Evolutionary conservation across 2,888 invertebrate species (phyloP).

Genomic region (Torymus texanus): DNA sequence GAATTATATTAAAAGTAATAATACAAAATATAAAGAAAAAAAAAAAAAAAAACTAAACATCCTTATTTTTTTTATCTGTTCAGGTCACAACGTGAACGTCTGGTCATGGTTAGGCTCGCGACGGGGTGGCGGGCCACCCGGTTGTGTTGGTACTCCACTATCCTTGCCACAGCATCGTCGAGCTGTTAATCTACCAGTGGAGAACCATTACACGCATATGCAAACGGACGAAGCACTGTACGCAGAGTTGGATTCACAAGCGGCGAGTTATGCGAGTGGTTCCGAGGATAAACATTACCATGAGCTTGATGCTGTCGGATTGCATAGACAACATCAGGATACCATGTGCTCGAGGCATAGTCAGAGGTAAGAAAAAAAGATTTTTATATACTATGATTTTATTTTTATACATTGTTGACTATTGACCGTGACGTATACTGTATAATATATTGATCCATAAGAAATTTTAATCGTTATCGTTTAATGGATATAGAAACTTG

Average conservation of each 20-base stretch:
- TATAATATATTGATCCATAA: too few species aligned
- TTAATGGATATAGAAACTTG: too few species aligned
- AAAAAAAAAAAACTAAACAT: too few species aligned
- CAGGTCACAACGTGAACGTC: slow-evolving; percentile 74
- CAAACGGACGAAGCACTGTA: slow-evolving; percentile 83
- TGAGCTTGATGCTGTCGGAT: slow-evolving; percentile 72
- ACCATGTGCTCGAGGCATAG: slow-evolving; percentile 70
- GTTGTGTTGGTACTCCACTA: slow-evolving; percentile 71
- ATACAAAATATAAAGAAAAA: too few species aligned
- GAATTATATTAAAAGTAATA: too few species aligned
- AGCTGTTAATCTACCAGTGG: slow-evolving; percentile 76
- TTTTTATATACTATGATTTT: background rate
- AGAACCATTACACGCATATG: slow-evolving; percentile 85
- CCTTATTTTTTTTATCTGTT: too few species aligned
- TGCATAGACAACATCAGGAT: slow-evolving; percentile 68
- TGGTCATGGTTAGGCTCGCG: slow-evolving; percentile 74
- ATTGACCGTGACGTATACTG: too few species aligned
- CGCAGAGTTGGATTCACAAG: slow-evolving; percentile 82
- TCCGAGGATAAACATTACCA: slow-evolving; percentile 73
- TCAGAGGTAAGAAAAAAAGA: slow-evolving; percentile 68
- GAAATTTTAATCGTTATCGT: too few species aligned
- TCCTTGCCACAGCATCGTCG: slow-evolving; percentile 72
- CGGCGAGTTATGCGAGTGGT: slow-evolving; percentile 74
- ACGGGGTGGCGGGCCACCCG: slow-evolving; percentile 72
- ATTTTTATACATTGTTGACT: background rate